A percentile compares a stretch with the other conserved stretches of the same genome.
phyloP scores from a whole-genome alignment of 2,797 vertebrate species.

The Falco rusticolus region DNA sequence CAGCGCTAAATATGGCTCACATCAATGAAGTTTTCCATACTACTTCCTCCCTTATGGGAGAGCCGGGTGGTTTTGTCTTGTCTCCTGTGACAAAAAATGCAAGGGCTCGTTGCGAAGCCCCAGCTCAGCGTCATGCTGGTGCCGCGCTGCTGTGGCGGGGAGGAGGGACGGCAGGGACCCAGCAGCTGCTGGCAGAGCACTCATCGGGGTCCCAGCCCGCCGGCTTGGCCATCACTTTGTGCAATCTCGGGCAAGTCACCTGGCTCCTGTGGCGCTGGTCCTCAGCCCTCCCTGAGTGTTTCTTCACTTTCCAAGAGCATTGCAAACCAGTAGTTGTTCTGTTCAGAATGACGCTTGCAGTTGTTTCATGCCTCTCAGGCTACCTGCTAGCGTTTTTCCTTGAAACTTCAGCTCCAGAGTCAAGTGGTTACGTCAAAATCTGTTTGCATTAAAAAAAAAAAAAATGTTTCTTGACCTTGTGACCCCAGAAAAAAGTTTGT shows the following conservation, averaged over 20 bases:
- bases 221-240: fast-evolving
- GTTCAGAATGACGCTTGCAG: background rate
- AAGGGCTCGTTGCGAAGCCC: background rate
- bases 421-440: background rate
- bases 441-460: background rate
- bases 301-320: background rate
- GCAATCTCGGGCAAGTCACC: background rate
- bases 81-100: background rate
- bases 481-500: background rate
- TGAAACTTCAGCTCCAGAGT: background rate
- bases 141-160: fast-evolving
- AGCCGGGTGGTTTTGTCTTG: background rate
- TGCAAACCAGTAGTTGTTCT: background rate
- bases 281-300: background rate
- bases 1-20: background rate
- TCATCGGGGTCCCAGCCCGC: fast-evolving
- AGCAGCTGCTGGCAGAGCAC: background rate
- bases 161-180: fast-evolving
- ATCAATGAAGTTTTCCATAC: background rate
- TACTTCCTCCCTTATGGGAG: background rate
- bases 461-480: background rate
- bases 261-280: background rate
- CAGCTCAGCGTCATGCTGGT: fast-evolving
- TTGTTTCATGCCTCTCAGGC: background rate
- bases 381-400: background rate